Percentiles rank a stretch among this genome's conserved stretches.
Evolutionary conservation across 2,797 vertebrate genomes (phyloP).

Genomic region (Natrix natrix): DNA sequence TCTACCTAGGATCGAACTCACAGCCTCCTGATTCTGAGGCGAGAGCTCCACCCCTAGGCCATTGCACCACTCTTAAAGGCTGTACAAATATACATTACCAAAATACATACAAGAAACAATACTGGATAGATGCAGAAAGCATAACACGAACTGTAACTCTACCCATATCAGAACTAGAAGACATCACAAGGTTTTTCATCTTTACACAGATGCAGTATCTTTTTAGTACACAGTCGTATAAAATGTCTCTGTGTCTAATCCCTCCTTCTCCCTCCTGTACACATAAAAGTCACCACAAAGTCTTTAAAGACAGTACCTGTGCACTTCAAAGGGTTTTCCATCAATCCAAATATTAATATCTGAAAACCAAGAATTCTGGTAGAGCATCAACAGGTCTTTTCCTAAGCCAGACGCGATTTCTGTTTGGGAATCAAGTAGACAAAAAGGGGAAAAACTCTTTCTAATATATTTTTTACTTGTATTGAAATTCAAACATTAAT

Average conservation of each 20-base stretch:
- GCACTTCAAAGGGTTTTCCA: constrained; percentile 83
- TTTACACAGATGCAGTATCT: constrained; percentile 7
- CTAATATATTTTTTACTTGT: neutral
- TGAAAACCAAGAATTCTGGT: constrained; percentile 76
- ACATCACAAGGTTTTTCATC: neutral
- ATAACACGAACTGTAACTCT: neutral
- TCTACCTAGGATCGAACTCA: no score
- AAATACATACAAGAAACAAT: neutral
- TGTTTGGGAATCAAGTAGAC: constrained; percentile 63
- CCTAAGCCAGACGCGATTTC: constrained; percentile 85
- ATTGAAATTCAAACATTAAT: constrained; percentile 11
- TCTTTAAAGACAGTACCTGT: constrained; percentile 80
- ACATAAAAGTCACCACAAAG: neutral
- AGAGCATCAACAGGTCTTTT: constrained; percentile 85
- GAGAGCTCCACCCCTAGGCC: no score
- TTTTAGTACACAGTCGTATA: neutral
- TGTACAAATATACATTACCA: neutral
- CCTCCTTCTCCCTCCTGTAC: constrained; percentile 4
- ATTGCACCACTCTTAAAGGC: no score
- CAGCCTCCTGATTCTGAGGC: no score
- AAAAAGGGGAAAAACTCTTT: constrained; percentile 27
- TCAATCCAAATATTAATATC: constrained; percentile 87
- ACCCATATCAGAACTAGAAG: neutral
- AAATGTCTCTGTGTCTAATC: neutral
- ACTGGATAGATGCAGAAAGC: neutral